Conservation (phyloP, 2,888 invertebrate species). For the Orchesella flavescens region DNA sequence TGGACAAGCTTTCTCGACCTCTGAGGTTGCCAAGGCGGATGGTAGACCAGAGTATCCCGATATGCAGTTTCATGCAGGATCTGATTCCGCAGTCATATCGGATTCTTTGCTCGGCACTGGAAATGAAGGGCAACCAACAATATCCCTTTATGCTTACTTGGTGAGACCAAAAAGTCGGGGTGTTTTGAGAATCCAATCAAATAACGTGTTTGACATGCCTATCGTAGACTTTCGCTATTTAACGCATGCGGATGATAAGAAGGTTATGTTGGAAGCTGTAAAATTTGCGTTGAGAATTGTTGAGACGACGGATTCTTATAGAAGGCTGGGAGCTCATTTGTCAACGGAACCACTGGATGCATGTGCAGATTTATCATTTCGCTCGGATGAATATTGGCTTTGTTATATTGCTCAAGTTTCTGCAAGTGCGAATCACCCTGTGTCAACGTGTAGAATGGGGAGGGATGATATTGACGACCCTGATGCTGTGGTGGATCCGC, state of each 20-base stretch:
- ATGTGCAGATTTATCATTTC: conserved; percentile 7
- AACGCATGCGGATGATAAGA: conserved; percentile 21
- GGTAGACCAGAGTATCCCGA: conserved; percentile 57
- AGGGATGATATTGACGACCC: not conserved
- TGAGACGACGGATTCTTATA: conserved; percentile 16
- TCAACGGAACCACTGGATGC: not conserved
- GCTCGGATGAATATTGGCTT: conserved; percentile 37
- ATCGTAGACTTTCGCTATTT: conserved; percentile 23
- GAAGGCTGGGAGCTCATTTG: conserved; percentile 19
- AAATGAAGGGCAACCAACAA: not conserved
- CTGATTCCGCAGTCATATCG: not conserved
- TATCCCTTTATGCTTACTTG: not conserved
- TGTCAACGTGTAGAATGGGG: conserved; percentile 32
- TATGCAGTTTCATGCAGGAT: conserved; percentile 42
- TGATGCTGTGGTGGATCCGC: conserved; percentile 24
- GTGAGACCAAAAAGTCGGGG: conserved; percentile 33
- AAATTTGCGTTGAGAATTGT: not conserved
- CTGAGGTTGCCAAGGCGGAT: conserved; percentile 30
- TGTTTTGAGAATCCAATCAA: conserved; percentile 1
- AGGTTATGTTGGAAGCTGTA: conserved; percentile 3
- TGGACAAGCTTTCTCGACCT: conserved; percentile 58
- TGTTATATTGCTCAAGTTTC: conserved; percentile 17
- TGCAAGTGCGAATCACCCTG: not conserved
- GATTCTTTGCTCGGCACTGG: not conserved
- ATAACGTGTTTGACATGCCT: not conserved